These are phyloP conservation scores for Nipponacmea schrenckii DNA, from an alignment of 2,888 invertebrate genomes.

Conservation along the genomic window DNA sequence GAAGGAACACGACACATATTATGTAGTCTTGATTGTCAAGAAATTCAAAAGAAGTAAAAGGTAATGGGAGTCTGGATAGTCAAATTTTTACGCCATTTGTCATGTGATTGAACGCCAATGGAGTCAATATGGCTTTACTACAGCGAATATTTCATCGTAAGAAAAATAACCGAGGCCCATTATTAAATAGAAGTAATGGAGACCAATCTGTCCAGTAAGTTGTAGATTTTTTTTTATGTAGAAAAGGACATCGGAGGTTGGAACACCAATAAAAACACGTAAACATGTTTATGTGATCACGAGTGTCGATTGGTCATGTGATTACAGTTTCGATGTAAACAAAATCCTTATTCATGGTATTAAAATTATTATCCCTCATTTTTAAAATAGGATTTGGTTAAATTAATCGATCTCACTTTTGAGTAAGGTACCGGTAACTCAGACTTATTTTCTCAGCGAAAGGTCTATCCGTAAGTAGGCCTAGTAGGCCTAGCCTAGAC, in stretches of 20 bases:
- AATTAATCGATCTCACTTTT: too few relatives aligned
- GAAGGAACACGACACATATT: too few relatives aligned
- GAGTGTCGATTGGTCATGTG: conserved; percentile 25
- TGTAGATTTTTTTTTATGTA: neutral
- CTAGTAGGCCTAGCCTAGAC: too few relatives aligned
- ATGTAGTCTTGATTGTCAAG: too few relatives aligned
- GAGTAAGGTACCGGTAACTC: too few relatives aligned
- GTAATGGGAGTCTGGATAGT: too few relatives aligned
- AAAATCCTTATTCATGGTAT: too few relatives aligned
- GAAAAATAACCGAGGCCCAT: conserved; percentile 25
- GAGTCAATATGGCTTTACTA: conserved; percentile 36
- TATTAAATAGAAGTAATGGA: conserved; percentile 10
- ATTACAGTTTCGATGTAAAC: conserved; percentile 15
- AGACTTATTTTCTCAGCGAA: too few relatives aligned
- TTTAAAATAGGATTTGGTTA: too few relatives aligned
- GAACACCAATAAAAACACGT: neutral
- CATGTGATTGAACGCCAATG: conserved; percentile 20
- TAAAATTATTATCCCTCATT: too few relatives aligned
- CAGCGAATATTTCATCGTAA: conserved; percentile 33
- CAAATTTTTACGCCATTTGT: neutral
- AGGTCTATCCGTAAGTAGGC: too few relatives aligned
- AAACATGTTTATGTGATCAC: neutral
- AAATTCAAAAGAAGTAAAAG: too few relatives aligned
- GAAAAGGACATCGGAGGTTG: neutral
- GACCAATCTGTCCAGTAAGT: conserved; percentile 27